A percentile compares a stretch with the other conserved stretches of the same genome.
Conservation (phyloP, 1,140 invertebrate genomes). For the Cardiocondyla obscurior region DNA sequence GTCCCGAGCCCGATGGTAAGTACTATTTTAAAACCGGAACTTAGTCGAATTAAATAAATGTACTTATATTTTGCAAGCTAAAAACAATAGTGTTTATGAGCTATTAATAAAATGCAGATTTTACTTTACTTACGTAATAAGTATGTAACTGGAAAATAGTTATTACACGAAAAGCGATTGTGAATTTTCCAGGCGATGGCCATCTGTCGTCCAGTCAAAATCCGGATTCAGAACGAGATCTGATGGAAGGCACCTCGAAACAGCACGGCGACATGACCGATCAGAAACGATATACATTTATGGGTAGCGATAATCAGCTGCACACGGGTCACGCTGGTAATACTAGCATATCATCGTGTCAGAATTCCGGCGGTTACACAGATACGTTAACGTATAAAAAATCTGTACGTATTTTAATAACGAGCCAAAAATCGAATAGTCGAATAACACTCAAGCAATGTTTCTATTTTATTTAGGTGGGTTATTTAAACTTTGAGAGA, state of each 20-base stretch:
- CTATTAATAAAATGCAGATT: neutral
- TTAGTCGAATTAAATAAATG: neutral
- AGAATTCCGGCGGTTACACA: constrained; percentile 80
- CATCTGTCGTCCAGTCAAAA: constrained; percentile 81
- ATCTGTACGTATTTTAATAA: constrained; percentile 74
- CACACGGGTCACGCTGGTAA: constrained; percentile 78
- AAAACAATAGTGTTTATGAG: neutral
- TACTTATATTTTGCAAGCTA: neutral
- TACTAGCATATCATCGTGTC: constrained; percentile 82
- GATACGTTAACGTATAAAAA: constrained; percentile 83
- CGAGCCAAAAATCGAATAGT: too few species aligned
- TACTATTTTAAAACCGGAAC: neutral
- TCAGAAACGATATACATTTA: constrained; percentile 82
- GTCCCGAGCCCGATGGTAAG: constrained; percentile 82
- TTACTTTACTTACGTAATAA: neutral
- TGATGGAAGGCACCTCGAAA: constrained; percentile 81
- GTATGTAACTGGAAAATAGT: neutral
- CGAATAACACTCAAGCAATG: neutral
- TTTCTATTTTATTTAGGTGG: constrained; percentile 71
- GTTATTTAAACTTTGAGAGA: constrained; percentile 82
- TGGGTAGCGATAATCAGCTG: constrained; percentile 80
- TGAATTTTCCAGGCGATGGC: constrained; percentile 76
- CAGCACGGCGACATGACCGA: constrained; percentile 80
- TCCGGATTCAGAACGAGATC: constrained; percentile 80
- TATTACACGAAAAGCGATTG: constrained; percentile 22